Conservation (phyloP, 2,888 invertebrate genomes). For the Noctua pronuba region DNA sequence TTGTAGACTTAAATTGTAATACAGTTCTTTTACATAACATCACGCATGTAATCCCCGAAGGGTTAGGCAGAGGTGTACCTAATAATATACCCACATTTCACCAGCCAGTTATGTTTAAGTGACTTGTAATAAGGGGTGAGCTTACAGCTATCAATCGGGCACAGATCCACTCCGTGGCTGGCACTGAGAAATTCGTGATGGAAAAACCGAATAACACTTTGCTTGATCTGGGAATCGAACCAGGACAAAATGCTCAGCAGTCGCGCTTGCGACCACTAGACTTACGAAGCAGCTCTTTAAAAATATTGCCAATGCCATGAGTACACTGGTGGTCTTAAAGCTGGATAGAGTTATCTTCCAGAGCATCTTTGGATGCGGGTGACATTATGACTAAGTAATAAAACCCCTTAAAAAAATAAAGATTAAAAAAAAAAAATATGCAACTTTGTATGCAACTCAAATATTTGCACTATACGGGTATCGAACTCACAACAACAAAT, state of each 20-base stretch:
- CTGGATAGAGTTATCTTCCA: not conserved
- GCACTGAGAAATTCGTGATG: not conserved
- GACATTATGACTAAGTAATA: no score
- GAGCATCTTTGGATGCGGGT: no score
- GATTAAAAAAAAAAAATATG: no score
- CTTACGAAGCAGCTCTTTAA: not conserved
- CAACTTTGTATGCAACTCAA: no score
- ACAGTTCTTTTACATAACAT: not conserved
- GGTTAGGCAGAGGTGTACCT: not conserved
- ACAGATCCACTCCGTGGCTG: not conserved
- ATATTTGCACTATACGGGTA: not conserved
- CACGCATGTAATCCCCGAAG: not conserved
- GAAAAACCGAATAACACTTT: not conserved
- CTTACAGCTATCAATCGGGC: not conserved
- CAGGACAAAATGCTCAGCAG: not conserved
- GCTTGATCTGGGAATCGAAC: not conserved
- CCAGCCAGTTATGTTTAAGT: not conserved
- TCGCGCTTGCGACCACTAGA: not conserved
- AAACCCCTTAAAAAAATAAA: no score
- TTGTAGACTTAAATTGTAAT: not conserved
- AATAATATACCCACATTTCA: not conserved
- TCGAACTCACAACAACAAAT: conserved; percentile 1
- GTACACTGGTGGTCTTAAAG: not conserved
- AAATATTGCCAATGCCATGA: not conserved
- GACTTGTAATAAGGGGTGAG: not conserved